Evolutionary conservation across 1,140 invertebrate genomes (phyloP).

Genomic region (Vanessa tameamea): DNA sequence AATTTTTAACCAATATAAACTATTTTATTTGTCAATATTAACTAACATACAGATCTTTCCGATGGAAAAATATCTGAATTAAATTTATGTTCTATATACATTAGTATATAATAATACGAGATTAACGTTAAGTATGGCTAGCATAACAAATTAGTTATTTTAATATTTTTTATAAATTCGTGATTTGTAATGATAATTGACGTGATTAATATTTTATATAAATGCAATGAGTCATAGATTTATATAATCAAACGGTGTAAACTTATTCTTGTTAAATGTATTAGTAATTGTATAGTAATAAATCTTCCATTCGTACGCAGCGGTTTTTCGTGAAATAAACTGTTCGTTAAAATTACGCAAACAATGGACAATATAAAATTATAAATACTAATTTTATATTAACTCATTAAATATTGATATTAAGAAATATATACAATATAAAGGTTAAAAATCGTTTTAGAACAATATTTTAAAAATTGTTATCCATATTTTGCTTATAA

Average conservation of each 20-base stretch:
- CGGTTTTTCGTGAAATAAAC: neutral
- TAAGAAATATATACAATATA: too few species aligned
- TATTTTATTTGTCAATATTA: too few species aligned
- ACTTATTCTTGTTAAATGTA: neutral
- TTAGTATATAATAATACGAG: neutral
- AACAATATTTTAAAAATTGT: too few species aligned
- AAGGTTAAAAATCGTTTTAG: too few species aligned
- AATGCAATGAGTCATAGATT: neutral
- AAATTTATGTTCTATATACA: neutral
- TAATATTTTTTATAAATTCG: neutral
- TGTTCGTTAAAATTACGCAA: neutral
- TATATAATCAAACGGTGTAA: neutral
- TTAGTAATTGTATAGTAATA: neutral
- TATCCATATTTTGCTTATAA: too few species aligned
- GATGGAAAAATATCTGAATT: too few species aligned
- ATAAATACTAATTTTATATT: too few species aligned
- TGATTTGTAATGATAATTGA: too few species aligned
- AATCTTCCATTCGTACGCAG: neutral
- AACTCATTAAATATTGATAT: neutral
- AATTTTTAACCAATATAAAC: too few species aligned
- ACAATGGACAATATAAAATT: conserved; percentile 1
- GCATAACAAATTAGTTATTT: conserved; percentile 7
- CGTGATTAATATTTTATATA: too few species aligned
- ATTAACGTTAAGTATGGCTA: neutral
- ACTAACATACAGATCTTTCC: too few species aligned